Conservation (phyloP, 2,888 invertebrate species). For the Lacanobia wlatinum region DNA sequence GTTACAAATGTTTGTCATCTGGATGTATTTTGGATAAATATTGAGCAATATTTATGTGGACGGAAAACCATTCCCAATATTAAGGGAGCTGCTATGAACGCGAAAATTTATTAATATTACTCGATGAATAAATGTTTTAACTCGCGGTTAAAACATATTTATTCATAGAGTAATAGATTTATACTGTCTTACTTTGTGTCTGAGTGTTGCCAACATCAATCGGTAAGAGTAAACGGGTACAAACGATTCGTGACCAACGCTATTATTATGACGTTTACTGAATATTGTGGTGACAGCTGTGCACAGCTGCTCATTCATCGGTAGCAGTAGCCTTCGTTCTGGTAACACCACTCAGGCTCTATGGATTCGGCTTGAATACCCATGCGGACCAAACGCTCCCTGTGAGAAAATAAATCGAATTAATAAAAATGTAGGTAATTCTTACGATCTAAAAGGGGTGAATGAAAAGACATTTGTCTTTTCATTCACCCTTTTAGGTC, state of each 20-base stretch:
- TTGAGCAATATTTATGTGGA: slow-evolving; percentile 9
- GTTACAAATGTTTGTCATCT: slow-evolving; percentile 6
- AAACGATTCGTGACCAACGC: slow-evolving; percentile 38
- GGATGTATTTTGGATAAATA: not conserved
- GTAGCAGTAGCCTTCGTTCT: slow-evolving; percentile 94
- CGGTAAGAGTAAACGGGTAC: slow-evolving; percentile 14
- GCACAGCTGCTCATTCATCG: slow-evolving; percentile 29
- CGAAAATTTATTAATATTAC: too few relatives aligned
- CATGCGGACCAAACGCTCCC: slow-evolving; percentile 93
- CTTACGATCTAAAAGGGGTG: too few relatives aligned
- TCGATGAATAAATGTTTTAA: too few relatives aligned
- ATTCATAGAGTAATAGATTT: too few relatives aligned
- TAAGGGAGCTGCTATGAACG: not conserved
- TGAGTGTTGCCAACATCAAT: slow-evolving; percentile 27
- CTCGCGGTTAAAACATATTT: too few relatives aligned
- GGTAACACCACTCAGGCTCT: slow-evolving; percentile 96
- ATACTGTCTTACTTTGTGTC: too few relatives aligned
- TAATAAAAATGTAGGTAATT: not conserved
- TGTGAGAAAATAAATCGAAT: slow-evolving; percentile 69
- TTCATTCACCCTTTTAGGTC: too few relatives aligned
- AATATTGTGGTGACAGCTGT: slow-evolving; percentile 7
- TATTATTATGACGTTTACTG: slow-evolving; percentile 39
- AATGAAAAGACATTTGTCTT: too few relatives aligned
- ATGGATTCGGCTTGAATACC: slow-evolving; percentile 94
- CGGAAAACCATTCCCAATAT: not conserved